These are phyloP conservation scores for Marronus borbonicus DNA, from an alignment of 2,888 invertebrate genomes.

Conservation along the genomic window DNA sequence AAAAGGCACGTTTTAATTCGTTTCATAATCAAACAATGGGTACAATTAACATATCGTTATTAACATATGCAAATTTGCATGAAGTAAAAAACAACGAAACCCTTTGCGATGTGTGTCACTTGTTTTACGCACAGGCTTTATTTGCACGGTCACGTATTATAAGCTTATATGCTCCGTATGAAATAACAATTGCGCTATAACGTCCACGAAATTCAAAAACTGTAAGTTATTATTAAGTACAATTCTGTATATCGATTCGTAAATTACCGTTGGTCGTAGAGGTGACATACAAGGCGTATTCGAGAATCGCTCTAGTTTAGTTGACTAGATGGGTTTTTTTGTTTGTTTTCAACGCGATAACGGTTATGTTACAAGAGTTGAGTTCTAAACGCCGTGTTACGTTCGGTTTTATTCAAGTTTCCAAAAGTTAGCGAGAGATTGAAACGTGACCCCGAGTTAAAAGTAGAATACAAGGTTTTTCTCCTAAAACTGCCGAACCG, in stretches of 20 bases:
- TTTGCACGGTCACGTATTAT: slow-evolving; percentile 33
- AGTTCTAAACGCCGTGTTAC: background rate
- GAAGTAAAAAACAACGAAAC: background rate
- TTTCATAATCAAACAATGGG: slow-evolving; percentile 40
- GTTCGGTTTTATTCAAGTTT: too few relatives aligned
- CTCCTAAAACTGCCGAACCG: too few relatives aligned
- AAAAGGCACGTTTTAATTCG: slow-evolving; percentile 23
- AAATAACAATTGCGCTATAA: slow-evolving; percentile 29
- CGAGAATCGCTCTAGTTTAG: slow-evolving; percentile 2
- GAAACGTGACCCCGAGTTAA: too few relatives aligned
- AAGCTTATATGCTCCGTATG: background rate
- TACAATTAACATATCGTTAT: slow-evolving; percentile 38
- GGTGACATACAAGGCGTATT: slow-evolving; percentile 10
- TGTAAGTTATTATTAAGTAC: slow-evolving; percentile 24
- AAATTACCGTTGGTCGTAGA: slow-evolving; percentile 30
- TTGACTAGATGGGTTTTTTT: slow-evolving; percentile 14
- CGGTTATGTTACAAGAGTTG: slow-evolving; percentile 8
- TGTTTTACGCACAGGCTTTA: slow-evolving; percentile 27
- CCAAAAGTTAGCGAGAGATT: too few relatives aligned
- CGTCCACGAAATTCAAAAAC: slow-evolving; percentile 33
- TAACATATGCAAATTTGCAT: slow-evolving; percentile 28
- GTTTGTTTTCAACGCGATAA: slow-evolving; percentile 23
- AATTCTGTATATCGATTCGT: slow-evolving; percentile 19
- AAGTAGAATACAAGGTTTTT: too few relatives aligned
- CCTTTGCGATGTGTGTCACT: slow-evolving; percentile 16